Percentiles rank a stretch among this genome's conserved stretches.
Evolutionary conservation across 2,797 vertebrate genomes (phyloP).

Genomic region (Sphenodon punctatus): DNA sequence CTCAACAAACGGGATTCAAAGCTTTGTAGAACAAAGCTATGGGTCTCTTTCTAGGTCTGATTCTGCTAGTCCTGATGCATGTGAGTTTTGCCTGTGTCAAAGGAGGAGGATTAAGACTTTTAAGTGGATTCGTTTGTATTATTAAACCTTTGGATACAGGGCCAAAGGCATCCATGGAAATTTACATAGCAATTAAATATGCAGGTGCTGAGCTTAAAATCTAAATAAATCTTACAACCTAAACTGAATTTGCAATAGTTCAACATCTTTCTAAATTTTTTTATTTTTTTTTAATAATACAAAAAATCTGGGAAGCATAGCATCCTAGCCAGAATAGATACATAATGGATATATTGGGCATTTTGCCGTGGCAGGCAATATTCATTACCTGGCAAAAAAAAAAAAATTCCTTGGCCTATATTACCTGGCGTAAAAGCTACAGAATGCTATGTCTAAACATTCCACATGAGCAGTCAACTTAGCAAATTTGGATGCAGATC

Average conservation of each 20-base stretch:
- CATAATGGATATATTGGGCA: constrained; percentile 1
- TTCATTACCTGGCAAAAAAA: constrained; percentile 25
- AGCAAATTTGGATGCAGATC: no score
- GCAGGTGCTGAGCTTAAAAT: constrained; percentile 17
- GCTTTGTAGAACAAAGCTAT: not conserved
- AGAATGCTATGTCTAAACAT: constrained; percentile 26
- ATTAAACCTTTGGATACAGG: not conserved
- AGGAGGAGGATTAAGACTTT: no score
- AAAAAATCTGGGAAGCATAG: constrained; percentile 37
- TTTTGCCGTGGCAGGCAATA: constrained; percentile 8
- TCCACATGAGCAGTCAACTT: not conserved
- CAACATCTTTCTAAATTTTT: constrained; percentile 35
- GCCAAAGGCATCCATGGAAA: not conserved
- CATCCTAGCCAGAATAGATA: constrained; percentile 7
- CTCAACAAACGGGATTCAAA: no score
- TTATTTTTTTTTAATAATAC: no score
- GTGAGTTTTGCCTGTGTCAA: no score
- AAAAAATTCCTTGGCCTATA: not conserved
- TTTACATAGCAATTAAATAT: constrained; percentile 13
- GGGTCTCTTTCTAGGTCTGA: no score
- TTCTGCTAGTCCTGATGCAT: no score
- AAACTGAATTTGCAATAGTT: constrained; percentile 35
- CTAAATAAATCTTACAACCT: constrained; percentile 50
- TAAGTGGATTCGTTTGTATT: not conserved
- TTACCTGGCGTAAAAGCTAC: constrained; percentile 11